These are phyloP conservation scores for Phrynosoma blainvillii DNA, from an alignment of 2,113 vertebrate species.

Conservation along the genomic window DNA sequence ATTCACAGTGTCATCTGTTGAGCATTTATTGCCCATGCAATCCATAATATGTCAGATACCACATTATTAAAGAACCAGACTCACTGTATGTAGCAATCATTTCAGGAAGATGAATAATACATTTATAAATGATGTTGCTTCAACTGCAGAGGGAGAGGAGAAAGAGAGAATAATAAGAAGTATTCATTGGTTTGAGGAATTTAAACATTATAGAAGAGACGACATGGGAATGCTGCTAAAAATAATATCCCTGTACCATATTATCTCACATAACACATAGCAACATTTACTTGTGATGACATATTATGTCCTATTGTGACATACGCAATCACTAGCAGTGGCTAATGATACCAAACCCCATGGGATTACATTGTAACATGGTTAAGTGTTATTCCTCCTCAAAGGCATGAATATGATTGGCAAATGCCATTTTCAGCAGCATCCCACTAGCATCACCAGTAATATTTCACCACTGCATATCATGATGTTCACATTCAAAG, in stretches of 20 bases:
- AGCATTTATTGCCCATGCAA: not conserved
- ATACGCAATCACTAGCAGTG: not conserved
- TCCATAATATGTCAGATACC: not conserved
- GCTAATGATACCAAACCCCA: not conserved
- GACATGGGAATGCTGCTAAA: not conserved
- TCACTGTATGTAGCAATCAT: constrained; percentile 15
- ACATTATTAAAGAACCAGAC: not conserved
- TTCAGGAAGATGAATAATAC: constrained; percentile 36
- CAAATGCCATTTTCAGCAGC: not conserved
- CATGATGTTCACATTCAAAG: not conserved
- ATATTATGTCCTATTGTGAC: not conserved
- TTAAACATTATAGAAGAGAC: not conserved
- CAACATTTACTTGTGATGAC: not conserved
- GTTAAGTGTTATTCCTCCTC: not conserved
- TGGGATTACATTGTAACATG: not conserved
- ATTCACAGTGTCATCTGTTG: not conserved
- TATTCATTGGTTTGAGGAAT: not conserved
- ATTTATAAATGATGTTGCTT: constrained; percentile 14
- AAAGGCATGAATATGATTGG: not conserved
- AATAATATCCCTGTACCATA: not conserved
- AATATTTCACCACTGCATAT: not conserved
- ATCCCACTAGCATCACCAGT: not conserved
- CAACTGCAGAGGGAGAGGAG: not conserved
- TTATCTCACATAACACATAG: not conserved
- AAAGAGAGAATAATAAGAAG: not conserved